These are phyloP conservation scores for Pammene aurita DNA, from an alignment of 2,888 invertebrate species.

Conservation along the genomic window DNA sequence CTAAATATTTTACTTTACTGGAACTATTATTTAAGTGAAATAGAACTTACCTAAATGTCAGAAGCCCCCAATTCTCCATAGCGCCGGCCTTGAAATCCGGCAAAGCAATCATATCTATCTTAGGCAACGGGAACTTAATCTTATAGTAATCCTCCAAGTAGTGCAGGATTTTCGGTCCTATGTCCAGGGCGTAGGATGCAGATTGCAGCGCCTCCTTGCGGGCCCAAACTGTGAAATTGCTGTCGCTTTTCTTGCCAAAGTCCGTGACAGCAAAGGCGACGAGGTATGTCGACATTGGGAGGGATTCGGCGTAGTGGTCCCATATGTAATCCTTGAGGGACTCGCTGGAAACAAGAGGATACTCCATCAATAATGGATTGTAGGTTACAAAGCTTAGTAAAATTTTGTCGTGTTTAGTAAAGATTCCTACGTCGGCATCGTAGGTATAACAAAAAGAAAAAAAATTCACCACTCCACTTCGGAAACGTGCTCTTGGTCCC, in stretches of 20 bases:
- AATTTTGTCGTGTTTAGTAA: too few species aligned
- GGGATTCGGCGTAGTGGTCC: slow-evolving; percentile 90
- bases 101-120: slow-evolving; percentile 96
- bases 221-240: slow-evolving; percentile 88
- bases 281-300: slow-evolving; percentile 95
- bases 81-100: slow-evolving; percentile 95
- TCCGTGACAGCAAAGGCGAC: slow-evolving; percentile 93
- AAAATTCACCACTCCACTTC: too few species aligned
- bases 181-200: slow-evolving; percentile 88
- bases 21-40: not conserved
- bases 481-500: too few species aligned
- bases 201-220: slow-evolving; percentile 87
- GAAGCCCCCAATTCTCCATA: slow-evolving; percentile 95
- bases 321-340: slow-evolving; percentile 86
- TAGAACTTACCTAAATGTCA: slow-evolving; percentile 85
- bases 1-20: too few species aligned
- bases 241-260: slow-evolving; percentile 84
- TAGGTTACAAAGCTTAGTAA: not conserved
- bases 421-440: too few species aligned
- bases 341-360: slow-evolving; percentile 66
- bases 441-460: too few species aligned
- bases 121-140: slow-evolving; percentile 89
- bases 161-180: slow-evolving; percentile 88
- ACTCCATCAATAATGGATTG: not conserved
- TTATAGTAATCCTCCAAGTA: slow-evolving; percentile 89